Base-by-base conservation (phyloP, 1,140 invertebrate genomes). In the Drosophila arizonae region DNA sequence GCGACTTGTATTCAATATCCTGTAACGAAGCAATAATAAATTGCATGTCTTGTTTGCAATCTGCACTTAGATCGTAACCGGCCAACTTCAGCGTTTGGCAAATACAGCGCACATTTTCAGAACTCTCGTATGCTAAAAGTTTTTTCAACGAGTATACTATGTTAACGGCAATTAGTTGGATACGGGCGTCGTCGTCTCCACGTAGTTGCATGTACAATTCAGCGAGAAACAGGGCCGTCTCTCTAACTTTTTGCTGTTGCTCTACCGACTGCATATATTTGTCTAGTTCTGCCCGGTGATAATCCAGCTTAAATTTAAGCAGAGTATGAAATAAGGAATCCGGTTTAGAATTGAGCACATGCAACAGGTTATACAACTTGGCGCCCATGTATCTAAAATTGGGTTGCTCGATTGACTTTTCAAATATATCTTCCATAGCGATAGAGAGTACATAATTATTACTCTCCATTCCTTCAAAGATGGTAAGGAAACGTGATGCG, bases 81-180 rank as follows among this genome's bases (percentile, higher is more conserved):
- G 90, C 90, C 61, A 92, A 57, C 76, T 94, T 94, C 8, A 94
- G 72, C 33, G 93, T 92, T 90, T 94, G 93, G 77, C 93, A 94
- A 60, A 93, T 92, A 79, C 92, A 93, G 70, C 94, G 94, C 2
- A 93, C 84, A 90, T 93, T 93, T 28, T 93, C 93, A 50, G 88
- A 66, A 54, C 52, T 82, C 54, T 90, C 90, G 9, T 60, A 72
- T 6, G 60, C 62, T 21, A 91, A 45, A 4, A 91, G 72, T 48
- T 90, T 76, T 13, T 75, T 77, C 33, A 91, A 61, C 2, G 90
- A 90, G 55, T 79, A 89, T 0, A 91, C 90, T 39, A 91, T 91
- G 58, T 91, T 91, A 28, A 80, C 78, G 3, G 90, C 90, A 63
- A 91, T 91, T 26, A 91, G 58, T 30, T 88, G 74, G 9, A 91